Base-by-base conservation (phyloP, 2,797 vertebrate genomes). In the Chaetodon trifasciatus region DNA sequence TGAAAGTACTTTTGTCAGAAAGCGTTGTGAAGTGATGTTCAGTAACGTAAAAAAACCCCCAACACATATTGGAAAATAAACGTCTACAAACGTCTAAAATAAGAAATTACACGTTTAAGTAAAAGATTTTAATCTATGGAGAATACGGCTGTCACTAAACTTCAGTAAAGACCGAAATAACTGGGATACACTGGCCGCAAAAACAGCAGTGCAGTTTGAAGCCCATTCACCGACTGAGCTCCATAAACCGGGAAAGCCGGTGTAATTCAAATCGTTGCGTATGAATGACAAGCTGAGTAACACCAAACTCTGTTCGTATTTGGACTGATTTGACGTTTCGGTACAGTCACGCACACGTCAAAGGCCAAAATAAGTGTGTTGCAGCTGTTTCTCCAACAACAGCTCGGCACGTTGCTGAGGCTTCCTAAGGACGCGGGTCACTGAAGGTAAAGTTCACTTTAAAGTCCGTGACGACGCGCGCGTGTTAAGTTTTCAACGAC, bases 181-280 rank as follows among this genome's bases (percentile, higher is more conserved):
- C 52, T n/a, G 8, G 40, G 3, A 49, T 35, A 42, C 3, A 8
- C 8, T 49, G 40, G 40, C 7, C 10, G 53, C 15, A 42, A 52
- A 23, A 55, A 24, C 35, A 61, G 21, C 16, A 7, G 37, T 0
- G 32, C 32, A 11, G 60, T 32, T 1, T 46, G 3, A 24, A 76
- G 49, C 40, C 70, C 81, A 81, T 66, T 87, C 83, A 71, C 80
- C 35, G 49, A 65, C 82, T 9, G 55, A 47, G 67, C 72, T 23
- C 53, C 19, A 32, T 2, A 47, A 81, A 70, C 88, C 88, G 91
- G 91, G 83, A 81, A 88, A 90, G 86, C 89, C 89, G 90, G 90
- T 88, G 15, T 24, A 66, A 50, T 85, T 86, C 60, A 82, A 89
- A 84, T 4, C 64, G 24, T 6, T 8, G 21, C 40, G 44, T 42